Conservation (phyloP, 2,888 invertebrate genomes). For the Orthosia gothica region DNA sequence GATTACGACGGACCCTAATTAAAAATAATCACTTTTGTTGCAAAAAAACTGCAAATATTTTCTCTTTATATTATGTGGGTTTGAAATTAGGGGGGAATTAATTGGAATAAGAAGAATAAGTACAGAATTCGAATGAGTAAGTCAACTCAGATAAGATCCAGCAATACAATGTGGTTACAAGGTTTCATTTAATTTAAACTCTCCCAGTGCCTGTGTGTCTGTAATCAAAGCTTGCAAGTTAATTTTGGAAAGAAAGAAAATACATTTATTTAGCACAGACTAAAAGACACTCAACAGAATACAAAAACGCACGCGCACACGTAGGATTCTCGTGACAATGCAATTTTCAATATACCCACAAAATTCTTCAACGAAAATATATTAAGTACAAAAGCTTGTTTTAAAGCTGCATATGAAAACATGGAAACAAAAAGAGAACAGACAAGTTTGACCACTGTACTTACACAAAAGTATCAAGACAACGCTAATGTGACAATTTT, state of each 20-base stretch:
- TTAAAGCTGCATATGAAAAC: constrained; percentile 31
- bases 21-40: constrained; percentile 61
- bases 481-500: constrained; percentile 77
- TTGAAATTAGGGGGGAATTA: constrained; percentile 27
- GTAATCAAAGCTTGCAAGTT: too few relatives aligned
- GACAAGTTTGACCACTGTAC: constrained; percentile 35
- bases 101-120: constrained; percentile 13
- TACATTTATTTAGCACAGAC: too few relatives aligned
- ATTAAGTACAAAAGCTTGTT: not conserved
- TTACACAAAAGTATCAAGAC: constrained; percentile 72
- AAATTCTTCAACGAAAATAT: too few relatives aligned
- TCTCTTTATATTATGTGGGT: constrained; percentile 45
- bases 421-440: constrained; percentile 25
- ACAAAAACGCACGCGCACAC: too few relatives aligned
- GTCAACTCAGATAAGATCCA: constrained; percentile 3
- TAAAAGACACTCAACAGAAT: too few relatives aligned
- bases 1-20: constrained; percentile 64
- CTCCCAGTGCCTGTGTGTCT: too few relatives aligned
- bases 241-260: too few relatives aligned
- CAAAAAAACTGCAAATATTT: constrained; percentile 59
- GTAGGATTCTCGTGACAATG: too few relatives aligned
- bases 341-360: too few relatives aligned
- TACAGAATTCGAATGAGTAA: constrained; percentile 7
- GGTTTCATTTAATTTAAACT: too few relatives aligned
- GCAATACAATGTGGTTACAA: constrained; percentile 1